Conservation (phyloP, 1,140 invertebrate genomes). For the Drosophila pallidifrons region DNA sequence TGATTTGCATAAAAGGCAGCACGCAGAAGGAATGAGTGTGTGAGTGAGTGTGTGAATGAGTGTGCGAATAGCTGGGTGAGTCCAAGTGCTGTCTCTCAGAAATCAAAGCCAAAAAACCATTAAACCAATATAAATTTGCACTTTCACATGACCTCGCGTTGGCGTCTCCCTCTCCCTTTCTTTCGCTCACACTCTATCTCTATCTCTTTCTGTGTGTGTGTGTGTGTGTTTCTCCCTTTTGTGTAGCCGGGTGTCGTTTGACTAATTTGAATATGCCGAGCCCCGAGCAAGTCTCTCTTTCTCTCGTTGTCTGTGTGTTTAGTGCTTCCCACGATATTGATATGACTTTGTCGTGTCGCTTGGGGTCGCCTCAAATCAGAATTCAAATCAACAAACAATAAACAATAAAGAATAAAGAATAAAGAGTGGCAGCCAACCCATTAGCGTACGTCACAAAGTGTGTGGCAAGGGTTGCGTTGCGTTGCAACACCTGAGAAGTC, state of each 20-base stretch:
- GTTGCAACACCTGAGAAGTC: constrained; percentile 42
- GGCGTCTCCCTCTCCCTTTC: not conserved
- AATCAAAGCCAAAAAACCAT: constrained; percentile 66
- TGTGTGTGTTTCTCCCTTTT: not conserved
- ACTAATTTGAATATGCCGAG: constrained; percentile 72
- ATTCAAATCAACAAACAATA: constrained; percentile 58
- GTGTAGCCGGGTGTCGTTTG: constrained; percentile 33
- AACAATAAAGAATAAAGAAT: not conserved
- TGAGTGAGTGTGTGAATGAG: constrained; percentile 27
- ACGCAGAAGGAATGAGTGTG: constrained; percentile 27
- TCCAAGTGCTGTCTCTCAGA: constrained; percentile 35
- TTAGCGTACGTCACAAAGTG: constrained; percentile 31
- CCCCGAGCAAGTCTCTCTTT: not conserved
- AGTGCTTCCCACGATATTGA: constrained; percentile 76
- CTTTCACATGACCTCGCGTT: constrained; percentile 75
- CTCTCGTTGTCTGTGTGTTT: constrained; percentile 8
- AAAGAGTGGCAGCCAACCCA: constrained; percentile 43
- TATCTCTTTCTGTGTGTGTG: constrained; percentile 5
- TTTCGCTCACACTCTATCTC: not conserved
- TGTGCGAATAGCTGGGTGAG: constrained; percentile 35
- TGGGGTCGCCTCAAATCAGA: constrained; percentile 46
- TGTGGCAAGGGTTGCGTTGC: constrained; percentile 25
- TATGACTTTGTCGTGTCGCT: constrained; percentile 55
- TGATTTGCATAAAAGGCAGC: constrained; percentile 76
- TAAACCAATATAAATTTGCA: constrained; percentile 79